phyloP scores from a whole-genome alignment of 2,797 vertebrate species.

The Emydoidea blandingii region DNA sequence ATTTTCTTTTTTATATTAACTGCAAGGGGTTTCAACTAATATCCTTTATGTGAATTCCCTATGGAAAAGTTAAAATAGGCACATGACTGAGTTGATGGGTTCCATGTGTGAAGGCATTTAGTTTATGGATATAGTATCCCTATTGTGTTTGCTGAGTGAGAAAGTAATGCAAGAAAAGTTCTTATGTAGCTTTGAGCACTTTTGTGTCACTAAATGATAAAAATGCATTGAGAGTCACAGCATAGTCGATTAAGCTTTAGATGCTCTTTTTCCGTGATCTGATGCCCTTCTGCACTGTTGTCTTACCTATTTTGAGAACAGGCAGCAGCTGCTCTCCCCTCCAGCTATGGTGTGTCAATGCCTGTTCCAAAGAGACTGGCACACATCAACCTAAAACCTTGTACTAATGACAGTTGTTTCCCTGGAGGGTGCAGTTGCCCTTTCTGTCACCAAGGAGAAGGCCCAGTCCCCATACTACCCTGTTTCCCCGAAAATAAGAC shows the following conservation, averaged over 20 bases:
- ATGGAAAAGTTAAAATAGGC: constrained; percentile 53
- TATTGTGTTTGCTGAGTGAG: constrained; percentile 71
- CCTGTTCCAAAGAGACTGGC: constrained; percentile 64
- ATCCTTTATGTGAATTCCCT: constrained; percentile 48
- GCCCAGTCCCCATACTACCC: constrained; percentile 46
- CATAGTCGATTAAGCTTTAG: constrained; percentile 68
- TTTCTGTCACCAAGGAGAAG: constrained; percentile 64
- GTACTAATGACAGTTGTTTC: constrained; percentile 53
- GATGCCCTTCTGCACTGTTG: constrained; percentile 63
- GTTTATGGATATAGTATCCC: constrained; percentile 42
- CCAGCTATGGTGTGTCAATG: constrained; percentile 70
- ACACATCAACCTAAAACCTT: constrained; percentile 65
- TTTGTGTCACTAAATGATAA: constrained; percentile 67
- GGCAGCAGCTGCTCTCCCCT: constrained; percentile 71
- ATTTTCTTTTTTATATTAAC: neutral
- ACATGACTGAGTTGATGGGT: constrained; percentile 66
- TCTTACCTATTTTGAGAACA: constrained; percentile 72
- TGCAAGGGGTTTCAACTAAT: constrained; percentile 35
- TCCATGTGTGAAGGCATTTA: constrained; percentile 61
- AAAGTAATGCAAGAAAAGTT: constrained; percentile 63
- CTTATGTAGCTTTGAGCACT: constrained; percentile 44
- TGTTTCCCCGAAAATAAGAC: no score
- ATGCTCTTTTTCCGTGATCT: constrained; percentile 65
- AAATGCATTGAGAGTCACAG: constrained; percentile 56
- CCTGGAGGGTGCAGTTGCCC: constrained; percentile 67